phyloP scores from a whole-genome alignment of 2,797 vertebrate species.

The Sebastolobus altivelis region DNA sequence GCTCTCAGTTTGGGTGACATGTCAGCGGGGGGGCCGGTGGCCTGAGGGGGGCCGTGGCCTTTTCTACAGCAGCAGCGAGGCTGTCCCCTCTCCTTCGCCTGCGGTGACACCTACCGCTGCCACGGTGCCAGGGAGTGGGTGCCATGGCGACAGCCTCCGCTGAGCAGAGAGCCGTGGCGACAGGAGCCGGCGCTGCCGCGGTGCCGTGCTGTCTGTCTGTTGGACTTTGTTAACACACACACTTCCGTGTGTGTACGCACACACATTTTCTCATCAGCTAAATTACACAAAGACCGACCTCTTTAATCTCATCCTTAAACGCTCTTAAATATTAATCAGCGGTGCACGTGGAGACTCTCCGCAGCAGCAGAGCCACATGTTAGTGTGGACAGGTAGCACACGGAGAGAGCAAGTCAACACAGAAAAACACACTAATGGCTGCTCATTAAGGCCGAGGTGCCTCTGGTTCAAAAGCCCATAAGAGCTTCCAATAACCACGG shows the following conservation, averaged over 20 bases:
- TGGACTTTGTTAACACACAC: slow-evolving; percentile 12
- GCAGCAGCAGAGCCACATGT: slow-evolving; percentile 21
- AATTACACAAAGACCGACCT: slow-evolving; percentile 54
- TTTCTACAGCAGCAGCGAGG: slow-evolving; percentile 68
- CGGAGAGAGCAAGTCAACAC: slow-evolving; percentile 16
- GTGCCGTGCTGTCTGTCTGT: slow-evolving; percentile 77
- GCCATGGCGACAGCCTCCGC: slow-evolving; percentile 76
- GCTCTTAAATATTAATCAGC: slow-evolving; percentile 82
- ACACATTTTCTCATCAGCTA: slow-evolving; percentile 40
- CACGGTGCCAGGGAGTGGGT: slow-evolving; percentile 51
- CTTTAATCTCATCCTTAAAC: slow-evolving; percentile 78
- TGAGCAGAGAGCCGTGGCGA: slow-evolving; percentile 68
- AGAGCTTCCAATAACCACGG: slow-evolving; percentile 53
- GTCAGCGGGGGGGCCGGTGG: slow-evolving; percentile 53
- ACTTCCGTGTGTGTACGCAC: not conserved
- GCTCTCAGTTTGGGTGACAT: slow-evolving; percentile 72
- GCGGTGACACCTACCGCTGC: slow-evolving; percentile 68
- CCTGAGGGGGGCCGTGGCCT: slow-evolving; percentile 77
- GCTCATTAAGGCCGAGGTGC: slow-evolving; percentile 52
- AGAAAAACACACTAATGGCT: slow-evolving; percentile 35
- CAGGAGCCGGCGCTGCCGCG: slow-evolving; percentile 69
- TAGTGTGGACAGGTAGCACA: slow-evolving; percentile 34
- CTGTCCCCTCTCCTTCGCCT: slow-evolving; percentile 64
- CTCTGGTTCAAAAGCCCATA: slow-evolving; percentile 52
- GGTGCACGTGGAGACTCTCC: slow-evolving; percentile 43